phyloP scores from a whole-genome alignment of 2,113 vertebrate species.

The Xenotilapia caudafasciata region DNA sequence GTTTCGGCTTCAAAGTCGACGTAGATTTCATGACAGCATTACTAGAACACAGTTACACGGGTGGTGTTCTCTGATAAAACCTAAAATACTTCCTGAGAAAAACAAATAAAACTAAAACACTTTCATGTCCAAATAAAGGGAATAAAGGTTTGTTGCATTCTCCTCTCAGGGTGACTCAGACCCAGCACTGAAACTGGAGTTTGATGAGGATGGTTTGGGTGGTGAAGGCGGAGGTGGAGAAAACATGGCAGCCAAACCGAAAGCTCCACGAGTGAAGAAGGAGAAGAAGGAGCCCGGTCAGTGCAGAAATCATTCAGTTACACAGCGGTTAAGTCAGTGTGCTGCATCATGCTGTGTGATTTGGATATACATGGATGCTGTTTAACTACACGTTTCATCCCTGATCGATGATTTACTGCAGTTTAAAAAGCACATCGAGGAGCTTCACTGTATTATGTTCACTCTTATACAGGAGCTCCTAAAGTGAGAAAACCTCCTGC shows the following conservation, averaged over 20 bases:
- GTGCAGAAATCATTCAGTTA: background rate
- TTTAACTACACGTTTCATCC: background rate
- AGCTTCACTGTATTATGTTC: background rate
- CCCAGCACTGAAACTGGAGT: slow-evolving; percentile 81
- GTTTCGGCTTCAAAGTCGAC: background rate
- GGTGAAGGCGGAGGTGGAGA: slow-evolving; percentile 68
- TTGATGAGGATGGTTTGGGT: slow-evolving; percentile 78
- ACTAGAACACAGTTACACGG: background rate
- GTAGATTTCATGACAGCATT: background rate
- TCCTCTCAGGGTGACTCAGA: slow-evolving; percentile 80
- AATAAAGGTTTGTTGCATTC: background rate
- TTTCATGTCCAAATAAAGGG: background rate
- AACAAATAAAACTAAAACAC: background rate
- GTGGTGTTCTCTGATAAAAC: background rate
- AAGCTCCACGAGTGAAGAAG: slow-evolving; percentile 79
- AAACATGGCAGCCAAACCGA: slow-evolving; percentile 68
- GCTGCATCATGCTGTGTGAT: background rate
- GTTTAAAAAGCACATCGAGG: background rate
- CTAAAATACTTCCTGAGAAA: background rate
- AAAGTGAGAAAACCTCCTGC: slow-evolving; percentile 80
- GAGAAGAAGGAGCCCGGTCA: slow-evolving; percentile 93
- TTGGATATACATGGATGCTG: background rate
- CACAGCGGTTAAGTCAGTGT: background rate
- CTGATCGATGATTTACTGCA: background rate
- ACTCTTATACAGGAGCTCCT: slow-evolving; percentile 72